Evolutionary conservation across 2,113 vertebrate species (phyloP).

Genomic region (Rhinogobius similis): DNA sequence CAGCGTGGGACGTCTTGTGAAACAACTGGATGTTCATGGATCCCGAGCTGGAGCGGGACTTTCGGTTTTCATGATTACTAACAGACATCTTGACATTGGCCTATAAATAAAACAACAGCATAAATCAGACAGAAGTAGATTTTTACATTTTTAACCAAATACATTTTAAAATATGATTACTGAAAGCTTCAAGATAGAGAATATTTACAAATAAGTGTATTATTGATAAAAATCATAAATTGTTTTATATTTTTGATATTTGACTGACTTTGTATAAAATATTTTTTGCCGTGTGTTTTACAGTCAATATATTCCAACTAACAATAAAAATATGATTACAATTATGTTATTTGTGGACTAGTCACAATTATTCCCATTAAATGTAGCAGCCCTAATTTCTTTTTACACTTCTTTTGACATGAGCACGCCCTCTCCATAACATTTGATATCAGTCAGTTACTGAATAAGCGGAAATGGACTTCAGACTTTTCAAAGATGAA

Average conservation of each 20-base stretch:
- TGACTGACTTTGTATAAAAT: too few species aligned
- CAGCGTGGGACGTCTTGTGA: slow-evolving; percentile 81
- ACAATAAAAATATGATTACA: too few species aligned
- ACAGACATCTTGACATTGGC: slow-evolving; percentile 78
- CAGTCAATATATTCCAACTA: too few species aligned
- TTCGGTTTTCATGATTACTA: slow-evolving; percentile 85
- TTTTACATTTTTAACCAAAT: background rate
- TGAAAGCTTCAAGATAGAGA: too few species aligned
- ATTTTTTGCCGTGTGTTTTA: too few species aligned
- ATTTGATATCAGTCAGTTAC: slow-evolving; percentile 18
- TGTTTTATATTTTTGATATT: too few species aligned
- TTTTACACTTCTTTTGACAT: slow-evolving; percentile 11
- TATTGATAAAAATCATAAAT: too few species aligned
- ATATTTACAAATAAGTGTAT: too few species aligned
- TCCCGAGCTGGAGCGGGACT: slow-evolving; percentile 84
- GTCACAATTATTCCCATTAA: too few species aligned
- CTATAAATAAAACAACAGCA: slow-evolving; percentile 29
- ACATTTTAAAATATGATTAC: too few species aligned
- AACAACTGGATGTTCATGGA: slow-evolving; percentile 82
- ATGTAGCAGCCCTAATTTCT: too few species aligned
- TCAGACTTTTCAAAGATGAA: slow-evolving; percentile 59
- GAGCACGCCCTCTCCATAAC: slow-evolving; percentile 13
- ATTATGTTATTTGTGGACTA: too few species aligned
- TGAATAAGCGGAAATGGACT: slow-evolving; percentile 49
- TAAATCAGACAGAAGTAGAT: background rate